A percentile compares a stretch with the other conserved stretches of the same genome.
These are phyloP conservation scores for Telmatochromis sp. DNA, from an alignment of 2,113 vertebrate genomes.

Conservation along the genomic window DNA sequence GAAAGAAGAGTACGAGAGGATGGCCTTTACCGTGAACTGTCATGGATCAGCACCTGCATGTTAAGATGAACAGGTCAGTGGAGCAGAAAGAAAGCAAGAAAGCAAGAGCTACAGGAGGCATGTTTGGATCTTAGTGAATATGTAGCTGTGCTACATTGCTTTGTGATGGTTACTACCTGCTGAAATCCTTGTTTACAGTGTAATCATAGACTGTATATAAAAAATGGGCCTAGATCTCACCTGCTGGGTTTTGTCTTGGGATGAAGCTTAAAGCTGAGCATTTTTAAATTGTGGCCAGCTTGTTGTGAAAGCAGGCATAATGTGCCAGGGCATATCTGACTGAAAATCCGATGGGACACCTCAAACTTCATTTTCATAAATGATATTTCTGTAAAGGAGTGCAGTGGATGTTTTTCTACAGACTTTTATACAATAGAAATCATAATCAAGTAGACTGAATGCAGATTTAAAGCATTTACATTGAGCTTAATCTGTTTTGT, in stretches of 20 bases:
- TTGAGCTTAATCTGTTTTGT: not conserved
- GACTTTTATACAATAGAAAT: not conserved
- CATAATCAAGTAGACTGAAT: not conserved
- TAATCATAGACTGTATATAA: not conserved
- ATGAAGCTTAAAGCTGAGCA: not conserved
- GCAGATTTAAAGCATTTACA: not conserved
- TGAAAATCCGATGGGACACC: not conserved
- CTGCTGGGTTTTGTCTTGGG: not conserved
- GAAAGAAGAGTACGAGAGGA: slow-evolving; percentile 22
- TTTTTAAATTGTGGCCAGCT: not conserved
- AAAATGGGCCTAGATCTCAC: not conserved
- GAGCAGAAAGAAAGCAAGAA: not conserved
- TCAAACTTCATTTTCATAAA: not conserved
- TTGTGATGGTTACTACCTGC: not conserved
- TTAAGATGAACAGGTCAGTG: not conserved
- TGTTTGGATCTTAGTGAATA: not conserved
- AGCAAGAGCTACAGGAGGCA: not conserved
- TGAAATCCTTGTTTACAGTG: not conserved
- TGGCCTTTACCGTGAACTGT: slow-evolving; percentile 27
- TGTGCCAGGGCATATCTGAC: not conserved
- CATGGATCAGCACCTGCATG: slow-evolving; percentile 9
- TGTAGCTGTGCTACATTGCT: not conserved
- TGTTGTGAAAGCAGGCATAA: not conserved
- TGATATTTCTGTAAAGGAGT: not conserved
- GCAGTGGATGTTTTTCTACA: not conserved